Evolutionary conservation across 2,888 invertebrate genomes (phyloP), one percentile per base, ranked within the genome.

Genomic region (Drosophila anomelani): DNA sequence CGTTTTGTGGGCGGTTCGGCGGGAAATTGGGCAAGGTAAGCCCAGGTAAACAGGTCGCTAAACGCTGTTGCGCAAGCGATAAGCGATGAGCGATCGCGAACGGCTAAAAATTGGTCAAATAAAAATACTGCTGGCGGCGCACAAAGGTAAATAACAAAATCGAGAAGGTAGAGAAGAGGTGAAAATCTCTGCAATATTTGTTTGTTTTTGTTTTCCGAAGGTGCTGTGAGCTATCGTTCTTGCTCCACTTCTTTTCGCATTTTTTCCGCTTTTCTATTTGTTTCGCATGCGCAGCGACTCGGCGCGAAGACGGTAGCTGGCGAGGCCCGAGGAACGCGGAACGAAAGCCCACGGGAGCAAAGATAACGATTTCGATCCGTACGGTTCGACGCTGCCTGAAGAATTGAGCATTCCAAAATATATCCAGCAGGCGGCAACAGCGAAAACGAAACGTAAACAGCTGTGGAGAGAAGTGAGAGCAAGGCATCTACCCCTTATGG

Each of bases 91-190:
- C 58, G 73, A 55, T 71, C 36, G 71, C 73, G 17, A 60, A 49
- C 51, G 56, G 4, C 46, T 32, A 29, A 69, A 71, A 73, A 57
- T 59, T 57, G 59, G 34, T 57, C 38, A 67, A 75, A 75, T 82
- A 77, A 36, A 66, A 75, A 75, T 85, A 78, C 41, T 88, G 88
- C 89, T 85, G 71, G 59, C 76, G 13, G 44, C 36, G 78, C 80
- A 78, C 63, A 63, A 74, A 66, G 26, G 59, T 32, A 51, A 38
- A 47, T 47, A 47, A 5, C 26, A 1, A n/a, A 2, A 9, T 1
- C n/a, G 15, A 9, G 13, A 26, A 46, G 23, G 54, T 29, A 49
- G 29, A 17, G 61, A 17, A 38, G 29, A 23, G 61, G 17, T 46
- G 15, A 43, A 51, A 73, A 73, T 70, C 62, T 73, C 43, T 54